These are phyloP conservation scores for Andrena bucephala DNA, from an alignment of 2,888 invertebrate genomes.

Conservation along the genomic window DNA sequence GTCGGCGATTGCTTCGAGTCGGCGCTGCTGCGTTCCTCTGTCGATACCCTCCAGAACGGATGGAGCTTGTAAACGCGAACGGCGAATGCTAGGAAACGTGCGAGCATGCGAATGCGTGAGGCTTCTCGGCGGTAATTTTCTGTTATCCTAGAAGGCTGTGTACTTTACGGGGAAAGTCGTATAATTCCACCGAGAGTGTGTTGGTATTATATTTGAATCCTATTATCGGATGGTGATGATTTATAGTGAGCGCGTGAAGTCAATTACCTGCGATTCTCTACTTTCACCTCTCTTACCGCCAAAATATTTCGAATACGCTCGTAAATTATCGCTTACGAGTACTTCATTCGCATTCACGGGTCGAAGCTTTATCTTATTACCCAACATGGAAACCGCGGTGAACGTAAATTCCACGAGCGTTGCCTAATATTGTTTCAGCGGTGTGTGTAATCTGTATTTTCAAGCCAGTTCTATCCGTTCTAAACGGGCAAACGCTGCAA, in stretches of 20 bases:
- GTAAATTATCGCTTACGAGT: neutral
- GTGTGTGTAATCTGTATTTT: slow-evolving; percentile 39
- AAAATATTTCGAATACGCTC: neutral
- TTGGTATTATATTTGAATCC: neutral
- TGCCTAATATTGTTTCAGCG: slow-evolving; percentile 26
- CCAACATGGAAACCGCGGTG: slow-evolving; percentile 13
- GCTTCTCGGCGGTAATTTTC: no score
- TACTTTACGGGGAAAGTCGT: no score
- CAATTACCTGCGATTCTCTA: neutral
- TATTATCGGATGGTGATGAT: slow-evolving; percentile 2
- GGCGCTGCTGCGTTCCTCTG: neutral
- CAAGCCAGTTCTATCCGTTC: slow-evolving; percentile 21
- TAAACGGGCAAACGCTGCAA: slow-evolving; percentile 14
- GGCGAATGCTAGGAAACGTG: no score
- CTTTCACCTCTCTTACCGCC: neutral
- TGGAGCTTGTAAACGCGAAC: neutral
- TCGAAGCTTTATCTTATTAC: slow-evolving; percentile 24
- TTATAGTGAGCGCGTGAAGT: neutral
- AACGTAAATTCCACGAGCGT: slow-evolving; percentile 19
- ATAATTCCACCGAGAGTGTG: no score
- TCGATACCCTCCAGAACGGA: neutral
- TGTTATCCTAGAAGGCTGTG: no score
- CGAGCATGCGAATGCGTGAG: no score
- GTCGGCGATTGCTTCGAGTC: no score
- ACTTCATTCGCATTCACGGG: neutral